A percentile compares a stretch with the other conserved stretches of the same genome.
phyloP scores from a whole-genome alignment of 53 echinoderm and acorn worm genomes.

The Holothuria leucospilota region DNA sequence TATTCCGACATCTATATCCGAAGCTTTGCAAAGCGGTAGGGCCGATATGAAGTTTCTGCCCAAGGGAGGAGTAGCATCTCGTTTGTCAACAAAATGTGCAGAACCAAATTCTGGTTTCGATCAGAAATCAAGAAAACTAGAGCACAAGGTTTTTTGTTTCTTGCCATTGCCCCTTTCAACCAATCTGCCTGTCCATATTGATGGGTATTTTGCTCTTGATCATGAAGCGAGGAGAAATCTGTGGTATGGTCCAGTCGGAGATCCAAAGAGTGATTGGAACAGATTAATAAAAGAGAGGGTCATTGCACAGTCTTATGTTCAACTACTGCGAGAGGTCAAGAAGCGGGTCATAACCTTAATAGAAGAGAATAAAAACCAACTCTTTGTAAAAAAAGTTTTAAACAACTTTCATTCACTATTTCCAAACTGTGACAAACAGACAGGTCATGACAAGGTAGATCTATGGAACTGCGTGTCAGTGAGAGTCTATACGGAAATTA shows the following conservation, averaged over 20 bases:
- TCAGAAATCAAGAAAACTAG: neutral
- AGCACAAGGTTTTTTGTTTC: conserved; percentile 60
- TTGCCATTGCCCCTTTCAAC: conserved; percentile 72
- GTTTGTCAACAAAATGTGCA: neutral
- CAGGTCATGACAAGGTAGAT: no score
- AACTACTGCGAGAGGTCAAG: neutral
- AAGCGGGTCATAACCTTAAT: neutral
- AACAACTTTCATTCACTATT: no score
- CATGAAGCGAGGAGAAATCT: conserved; percentile 64
- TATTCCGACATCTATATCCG: neutral
- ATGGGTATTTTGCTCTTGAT: conserved; percentile 81
- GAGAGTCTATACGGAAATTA: neutral
- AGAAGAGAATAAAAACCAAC: neutral
- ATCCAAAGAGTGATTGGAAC: conserved; percentile 58
- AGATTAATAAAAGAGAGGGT: conserved; percentile 1
- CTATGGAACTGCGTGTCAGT: neutral
- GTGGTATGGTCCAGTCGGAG: conserved; percentile 58
- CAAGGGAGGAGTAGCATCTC: conserved; percentile 62
- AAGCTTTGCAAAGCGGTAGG: neutral
- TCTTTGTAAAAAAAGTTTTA: no score
- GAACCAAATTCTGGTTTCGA: no score
- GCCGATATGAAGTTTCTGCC: conserved; percentile 50
- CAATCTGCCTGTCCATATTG: conserved; percentile 79
- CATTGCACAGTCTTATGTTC: conserved; percentile 41
- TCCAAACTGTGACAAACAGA: no score